Evolutionary conservation across 2,888 invertebrate species (phyloP).

Genomic region (Drosophila acutilabella): DNA sequence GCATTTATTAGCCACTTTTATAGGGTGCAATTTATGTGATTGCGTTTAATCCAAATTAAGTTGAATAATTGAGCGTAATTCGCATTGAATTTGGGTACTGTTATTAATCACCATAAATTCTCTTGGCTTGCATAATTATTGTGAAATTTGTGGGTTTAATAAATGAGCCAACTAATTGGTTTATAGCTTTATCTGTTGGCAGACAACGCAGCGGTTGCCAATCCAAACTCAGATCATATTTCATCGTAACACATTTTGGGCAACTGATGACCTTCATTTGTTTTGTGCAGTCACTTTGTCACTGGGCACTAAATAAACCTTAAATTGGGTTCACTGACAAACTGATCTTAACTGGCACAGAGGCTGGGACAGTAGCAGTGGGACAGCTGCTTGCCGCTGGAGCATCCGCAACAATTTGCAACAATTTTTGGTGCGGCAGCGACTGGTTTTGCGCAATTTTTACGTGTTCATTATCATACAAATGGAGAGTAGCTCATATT

Average conservation of each 20-base stretch:
- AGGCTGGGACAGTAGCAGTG: constrained; percentile 2
- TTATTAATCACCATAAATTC: constrained; percentile 8
- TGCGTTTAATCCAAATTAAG: constrained; percentile 65
- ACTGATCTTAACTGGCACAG: constrained; percentile 38
- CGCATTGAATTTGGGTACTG: constrained; percentile 4
- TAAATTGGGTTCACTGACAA: constrained; percentile 41
- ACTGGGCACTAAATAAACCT: constrained; percentile 47
- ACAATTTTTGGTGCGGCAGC: constrained; percentile 68
- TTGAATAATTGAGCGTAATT: constrained; percentile 47
- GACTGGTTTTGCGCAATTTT: constrained; percentile 73
- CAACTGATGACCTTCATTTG: constrained; percentile 52
- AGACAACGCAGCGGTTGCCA: constrained; percentile 30
- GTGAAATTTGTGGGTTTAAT: constrained; percentile 2
- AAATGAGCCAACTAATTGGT: constrained; percentile 42
- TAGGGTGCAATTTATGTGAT: constrained; percentile 66
- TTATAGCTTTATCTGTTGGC: constrained; percentile 14
- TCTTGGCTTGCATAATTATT: background rate
- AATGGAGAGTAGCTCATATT: constrained; percentile 52
- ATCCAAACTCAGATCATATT: constrained; percentile 44
- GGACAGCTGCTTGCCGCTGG: constrained; percentile 32
- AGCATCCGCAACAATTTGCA: constrained; percentile 76
- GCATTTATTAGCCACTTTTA: constrained; percentile 58
- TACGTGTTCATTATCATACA: constrained; percentile 77
- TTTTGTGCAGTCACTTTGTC: constrained; percentile 54
- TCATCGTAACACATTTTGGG: constrained; percentile 47